A percentile compares a stretch with the other conserved stretches of the same genome.
Conservation (phyloP, 2,113 vertebrate genomes). For the Tachuris rubrigastra region DNA sequence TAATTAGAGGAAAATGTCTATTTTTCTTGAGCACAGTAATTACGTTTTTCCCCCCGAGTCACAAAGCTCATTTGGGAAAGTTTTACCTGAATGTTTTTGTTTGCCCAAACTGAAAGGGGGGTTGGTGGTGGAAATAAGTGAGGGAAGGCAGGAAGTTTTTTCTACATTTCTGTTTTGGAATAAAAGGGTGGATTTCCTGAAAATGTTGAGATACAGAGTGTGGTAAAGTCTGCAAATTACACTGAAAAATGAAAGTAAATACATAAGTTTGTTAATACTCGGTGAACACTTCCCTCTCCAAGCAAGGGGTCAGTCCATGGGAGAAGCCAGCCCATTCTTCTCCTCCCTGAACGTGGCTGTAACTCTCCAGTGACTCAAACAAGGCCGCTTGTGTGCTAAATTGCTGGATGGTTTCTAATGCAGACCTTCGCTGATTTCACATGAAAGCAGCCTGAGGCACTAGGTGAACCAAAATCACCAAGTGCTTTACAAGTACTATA, state of each 20-base stretch:
- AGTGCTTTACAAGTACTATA: neutral
- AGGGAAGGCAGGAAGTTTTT: neutral
- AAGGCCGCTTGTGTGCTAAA: neutral
- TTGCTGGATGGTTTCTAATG: neutral
- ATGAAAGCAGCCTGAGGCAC: neutral
- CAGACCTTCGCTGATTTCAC: neutral
- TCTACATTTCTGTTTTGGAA: neutral
- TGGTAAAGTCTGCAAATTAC: neutral
- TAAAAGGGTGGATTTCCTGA: neutral
- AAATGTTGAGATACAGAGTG: neutral
- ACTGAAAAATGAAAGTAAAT: neutral
- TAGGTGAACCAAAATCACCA: neutral
- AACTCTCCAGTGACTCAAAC: neutral
- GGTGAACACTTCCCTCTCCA: neutral
- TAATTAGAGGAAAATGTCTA: constrained; percentile 17
- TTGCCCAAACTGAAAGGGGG: neutral
- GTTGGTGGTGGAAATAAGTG: neutral
- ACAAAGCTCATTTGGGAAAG: constrained; percentile 11
- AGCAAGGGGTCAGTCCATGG: neutral
- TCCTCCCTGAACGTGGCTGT: neutral
- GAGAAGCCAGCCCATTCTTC: neutral
- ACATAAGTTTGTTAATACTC: neutral
- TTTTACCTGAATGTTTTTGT: neutral
- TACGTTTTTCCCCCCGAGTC: neutral
- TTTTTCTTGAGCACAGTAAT: constrained; percentile 6